Evolutionary conservation across 2,888 invertebrate genomes (phyloP), one percentile per base, ranked within the genome.

Genomic region (Tachina lurida): DNA sequence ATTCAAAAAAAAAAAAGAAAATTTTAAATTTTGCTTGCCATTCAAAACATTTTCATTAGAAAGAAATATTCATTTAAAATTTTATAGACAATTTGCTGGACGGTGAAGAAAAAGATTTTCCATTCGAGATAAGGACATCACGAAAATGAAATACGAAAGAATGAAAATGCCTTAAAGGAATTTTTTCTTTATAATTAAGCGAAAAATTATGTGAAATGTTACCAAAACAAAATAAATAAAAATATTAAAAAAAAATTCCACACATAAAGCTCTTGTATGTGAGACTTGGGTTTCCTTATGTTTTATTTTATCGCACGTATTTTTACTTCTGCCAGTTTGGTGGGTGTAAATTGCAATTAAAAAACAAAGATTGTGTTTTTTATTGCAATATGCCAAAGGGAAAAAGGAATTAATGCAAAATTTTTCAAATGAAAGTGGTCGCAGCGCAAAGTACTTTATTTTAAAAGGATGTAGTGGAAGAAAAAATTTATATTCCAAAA

Each of bases 261-360:
- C 41, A 68, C 56, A 62, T 49, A 74, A n/a, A 52, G 19, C 67
- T 41, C 39, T 79, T 45, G 45, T 22, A 65, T 60, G 68, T 62
- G 10, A 49, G 47, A 31, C 31, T 76, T 73, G 17, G 15, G 9
- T 49, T 70, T 74, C 41, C 22, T 78, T 68, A 22, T 12, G 9
- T 58, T 71, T 63, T 63, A 15, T 19, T 54, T 12, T 62, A 19
- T 58, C 47, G 56, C 45, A 31, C 17, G 15, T 68, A 43, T 19
- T 45, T 39, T 45, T 39, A 10, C 22, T 41, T 41, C 10, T 52
- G 70, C 43, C 22, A 67, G 31, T 67, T 10, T 67, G 45, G 43
- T 12, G 70, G 58, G 22, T 63, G 19, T 71, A 47, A 60, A 80
- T 74, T 81, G 77, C 77, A 84, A 81, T 84, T 81, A 84, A 77